Evolutionary conservation across 2,113 vertebrate genomes (phyloP).

Genomic region (Tetrax tetrax): DNA sequence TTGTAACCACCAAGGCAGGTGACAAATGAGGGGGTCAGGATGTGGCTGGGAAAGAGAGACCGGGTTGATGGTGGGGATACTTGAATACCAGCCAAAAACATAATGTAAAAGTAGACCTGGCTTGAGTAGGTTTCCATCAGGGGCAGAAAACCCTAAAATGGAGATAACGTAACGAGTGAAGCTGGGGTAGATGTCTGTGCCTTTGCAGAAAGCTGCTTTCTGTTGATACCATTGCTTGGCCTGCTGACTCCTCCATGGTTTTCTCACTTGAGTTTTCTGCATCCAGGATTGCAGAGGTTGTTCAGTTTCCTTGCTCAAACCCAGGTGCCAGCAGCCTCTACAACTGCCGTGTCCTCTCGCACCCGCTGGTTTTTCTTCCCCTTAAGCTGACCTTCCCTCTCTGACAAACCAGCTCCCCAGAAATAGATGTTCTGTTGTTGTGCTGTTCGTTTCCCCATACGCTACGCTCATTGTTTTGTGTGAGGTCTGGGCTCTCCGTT

Average conservation of each 20-base stretch:
- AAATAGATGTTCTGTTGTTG: neutral
- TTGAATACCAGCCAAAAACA: neutral
- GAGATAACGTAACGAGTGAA: neutral
- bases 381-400: neutral
- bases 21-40: neutral
- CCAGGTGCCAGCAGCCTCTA: neutral
- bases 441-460: rapidly evolving
- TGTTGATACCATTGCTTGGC: neutral
- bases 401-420: neutral
- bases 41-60: neutral
- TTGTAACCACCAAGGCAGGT: neutral
- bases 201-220: neutral
- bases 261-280: neutral
- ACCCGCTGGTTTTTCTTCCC: neutral
- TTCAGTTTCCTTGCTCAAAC: neutral
- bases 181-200: neutral
- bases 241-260: neutral
- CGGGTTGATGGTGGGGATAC: neutral
- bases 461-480: neutral
- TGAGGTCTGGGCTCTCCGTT: neutral
- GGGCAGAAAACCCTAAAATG: neutral
- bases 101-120: neutral
- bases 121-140: neutral
- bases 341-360: neutral
- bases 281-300: neutral